Base-by-base conservation (phyloP, 2,113 vertebrate genomes). In the Gorsachius goisagi region DNA sequence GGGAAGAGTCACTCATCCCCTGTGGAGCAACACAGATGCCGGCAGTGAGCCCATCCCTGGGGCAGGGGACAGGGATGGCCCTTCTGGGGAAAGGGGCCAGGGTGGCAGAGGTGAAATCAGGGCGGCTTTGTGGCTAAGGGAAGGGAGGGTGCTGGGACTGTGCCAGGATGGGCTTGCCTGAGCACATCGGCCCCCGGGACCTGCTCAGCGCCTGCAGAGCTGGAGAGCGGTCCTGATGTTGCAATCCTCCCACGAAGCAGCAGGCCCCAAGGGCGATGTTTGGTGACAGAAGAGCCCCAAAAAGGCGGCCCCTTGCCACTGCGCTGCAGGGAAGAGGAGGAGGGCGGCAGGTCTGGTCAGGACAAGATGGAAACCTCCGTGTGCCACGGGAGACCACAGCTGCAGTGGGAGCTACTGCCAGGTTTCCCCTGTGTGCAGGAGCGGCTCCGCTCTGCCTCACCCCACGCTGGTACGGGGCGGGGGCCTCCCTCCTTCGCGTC, bases 11-110 rank as follows among this genome's bases (percentile, higher is more conserved):
- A 3, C 45, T 50, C 22, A 27, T 30, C 19, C 32, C 39, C 47
- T 1, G 0, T 27, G 53, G 68, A 53, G 59, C 32, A 11, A 59
- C 0, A 0, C 56, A n/a, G 60, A 19, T 30, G 9, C 18, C 0
- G 59, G 45, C 12, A 1, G 41, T 30, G 18, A 56, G 67, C 30
- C 39, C 39, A 49, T 41, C 58, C 55, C 76, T 16, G 6, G 39
- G 16, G 16, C 33, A 60, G 21, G n/a, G 49, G 14, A 19, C 0
- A 5, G 24, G 56, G 27, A 84, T 23, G 30, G 68, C 8, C 68
- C 44, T 11, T 18, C 16, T 19, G 55, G 28, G 41, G 16, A 39
- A 7, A 14, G 3, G 33, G 20, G 45, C 8, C 68, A 30, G 50
- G 35, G 19, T 39, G 52, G 47, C 60, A 32, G 4, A 22, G 32